Evolutionary conservation across 1,140 invertebrate genomes (phyloP).

Genomic region (Bombyx mandarina): DNA sequence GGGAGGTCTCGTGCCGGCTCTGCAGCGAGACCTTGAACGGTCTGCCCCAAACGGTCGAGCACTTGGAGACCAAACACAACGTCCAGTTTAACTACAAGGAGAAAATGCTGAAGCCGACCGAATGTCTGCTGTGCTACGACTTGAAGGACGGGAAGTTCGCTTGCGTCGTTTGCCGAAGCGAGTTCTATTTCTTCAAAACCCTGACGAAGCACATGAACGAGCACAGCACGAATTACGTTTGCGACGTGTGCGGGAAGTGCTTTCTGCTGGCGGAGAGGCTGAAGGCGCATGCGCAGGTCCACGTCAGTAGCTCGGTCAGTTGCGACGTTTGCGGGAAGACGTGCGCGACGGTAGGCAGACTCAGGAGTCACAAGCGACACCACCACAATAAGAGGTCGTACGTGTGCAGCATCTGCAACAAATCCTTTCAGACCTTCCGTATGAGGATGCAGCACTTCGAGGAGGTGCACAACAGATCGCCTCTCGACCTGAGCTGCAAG

Average conservation of each 20-base stretch:
- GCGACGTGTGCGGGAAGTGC: constrained; percentile 16
- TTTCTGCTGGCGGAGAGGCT: constrained; percentile 14
- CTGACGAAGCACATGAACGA: constrained; percentile 17
- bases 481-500: constrained; percentile 13
- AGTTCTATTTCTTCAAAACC: constrained; percentile 17
- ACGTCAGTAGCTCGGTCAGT: constrained; percentile 3
- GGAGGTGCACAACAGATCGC: constrained; percentile 10
- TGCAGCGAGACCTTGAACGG: constrained; percentile 6
- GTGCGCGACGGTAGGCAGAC: constrained; percentile 1
- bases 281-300: constrained; percentile 8
- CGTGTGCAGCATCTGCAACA: constrained; percentile 12
- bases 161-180: constrained; percentile 11
- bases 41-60: constrained; percentile 6
- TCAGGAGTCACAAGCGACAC: constrained; percentile 13
- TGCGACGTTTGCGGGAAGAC: constrained; percentile 13
- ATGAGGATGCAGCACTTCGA: constrained; percentile 12
- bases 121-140: constrained; percentile 12
- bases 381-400: constrained; percentile 12
- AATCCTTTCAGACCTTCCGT: constrained; percentile 6
- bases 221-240: constrained; percentile 16
- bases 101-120: constrained; percentile 10
- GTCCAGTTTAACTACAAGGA: constrained; percentile 15
- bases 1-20: constrained; percentile 11
- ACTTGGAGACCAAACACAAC: constrained; percentile 10
- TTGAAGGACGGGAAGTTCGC: constrained; percentile 11